These are phyloP conservation scores for Streblospio benedicti DNA, from an alignment of 1,140 invertebrate genomes.

Conservation along the genomic window DNA sequence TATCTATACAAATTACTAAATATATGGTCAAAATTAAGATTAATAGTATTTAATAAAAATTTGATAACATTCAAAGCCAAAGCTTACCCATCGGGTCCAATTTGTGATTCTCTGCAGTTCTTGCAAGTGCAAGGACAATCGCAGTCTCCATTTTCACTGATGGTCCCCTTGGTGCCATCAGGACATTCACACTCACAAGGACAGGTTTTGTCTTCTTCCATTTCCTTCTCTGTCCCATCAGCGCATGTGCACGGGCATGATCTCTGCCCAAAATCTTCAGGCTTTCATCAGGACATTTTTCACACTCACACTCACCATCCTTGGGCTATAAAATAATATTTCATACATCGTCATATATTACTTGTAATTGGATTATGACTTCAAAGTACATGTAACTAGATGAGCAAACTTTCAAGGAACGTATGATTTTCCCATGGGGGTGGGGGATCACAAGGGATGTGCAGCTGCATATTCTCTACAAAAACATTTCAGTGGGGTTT, in stretches of 20 bases:
- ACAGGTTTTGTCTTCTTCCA: neutral
- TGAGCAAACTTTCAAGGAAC: too few species aligned
- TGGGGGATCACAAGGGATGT: too few species aligned
- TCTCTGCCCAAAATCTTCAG: neutral
- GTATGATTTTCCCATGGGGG: too few species aligned
- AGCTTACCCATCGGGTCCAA: neutral
- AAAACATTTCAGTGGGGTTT: too few species aligned
- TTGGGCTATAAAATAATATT: neutral
- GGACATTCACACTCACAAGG: too few species aligned
- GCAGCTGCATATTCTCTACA: too few species aligned
- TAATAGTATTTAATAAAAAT: too few species aligned
- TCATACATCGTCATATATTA: neutral
- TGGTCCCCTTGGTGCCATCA: neutral
- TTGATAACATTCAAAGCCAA: too few species aligned
- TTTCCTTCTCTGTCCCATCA: neutral
- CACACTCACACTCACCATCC: neutral
- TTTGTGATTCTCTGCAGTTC: neutral
- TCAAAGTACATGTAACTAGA: too few species aligned
- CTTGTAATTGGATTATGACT: neutral
- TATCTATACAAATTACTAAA: too few species aligned
- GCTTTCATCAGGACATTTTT: neutral
- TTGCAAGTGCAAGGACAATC: neutral
- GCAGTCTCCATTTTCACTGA: neutral
- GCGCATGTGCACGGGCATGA: constrained; percentile 3
- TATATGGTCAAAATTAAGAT: too few species aligned